phyloP scores from a whole-genome alignment of 2,113 vertebrate species.

The Chloropsis cyanopogon region DNA sequence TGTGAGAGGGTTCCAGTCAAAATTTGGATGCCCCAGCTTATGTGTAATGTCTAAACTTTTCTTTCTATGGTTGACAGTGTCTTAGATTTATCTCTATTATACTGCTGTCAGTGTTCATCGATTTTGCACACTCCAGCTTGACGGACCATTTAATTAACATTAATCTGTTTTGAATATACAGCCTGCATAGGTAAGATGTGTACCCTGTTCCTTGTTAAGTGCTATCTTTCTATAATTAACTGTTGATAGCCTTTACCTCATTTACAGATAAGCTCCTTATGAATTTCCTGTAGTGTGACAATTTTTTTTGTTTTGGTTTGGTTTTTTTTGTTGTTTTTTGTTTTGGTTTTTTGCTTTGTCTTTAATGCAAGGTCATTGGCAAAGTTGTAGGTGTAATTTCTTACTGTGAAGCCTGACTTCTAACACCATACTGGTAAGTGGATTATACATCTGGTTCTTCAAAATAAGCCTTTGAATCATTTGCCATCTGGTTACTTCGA shows the following conservation, averaged over 20 bases:
- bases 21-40: neutral
- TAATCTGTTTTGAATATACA: conserved; percentile 61
- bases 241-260: neutral
- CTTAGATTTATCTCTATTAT: conserved; percentile 63
- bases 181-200: conserved; percentile 12
- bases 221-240: conserved; percentile 5
- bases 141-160: conserved; percentile 66
- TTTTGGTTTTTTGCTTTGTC: neutral
- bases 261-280: conserved; percentile 13
- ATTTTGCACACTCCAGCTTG: conserved; percentile 41
- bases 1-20: neutral
- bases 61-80: neutral
- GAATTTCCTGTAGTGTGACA: neutral
- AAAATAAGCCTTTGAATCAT: conserved; percentile 56
- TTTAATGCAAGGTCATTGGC: neutral
- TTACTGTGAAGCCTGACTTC: neutral
- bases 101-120: conserved; percentile 36
- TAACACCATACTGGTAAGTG: neutral
- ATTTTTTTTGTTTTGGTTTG: neutral
- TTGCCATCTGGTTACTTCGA: conserved; percentile 53
- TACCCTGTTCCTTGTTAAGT: neutral
- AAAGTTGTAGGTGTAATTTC: neutral
- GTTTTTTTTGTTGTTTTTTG: neutral
- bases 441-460: conserved; percentile 50
- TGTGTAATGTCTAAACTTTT: conserved; percentile 8